Base-by-base conservation (phyloP, 2,888 invertebrate genomes). In the Cryptosula pallasiana region DNA sequence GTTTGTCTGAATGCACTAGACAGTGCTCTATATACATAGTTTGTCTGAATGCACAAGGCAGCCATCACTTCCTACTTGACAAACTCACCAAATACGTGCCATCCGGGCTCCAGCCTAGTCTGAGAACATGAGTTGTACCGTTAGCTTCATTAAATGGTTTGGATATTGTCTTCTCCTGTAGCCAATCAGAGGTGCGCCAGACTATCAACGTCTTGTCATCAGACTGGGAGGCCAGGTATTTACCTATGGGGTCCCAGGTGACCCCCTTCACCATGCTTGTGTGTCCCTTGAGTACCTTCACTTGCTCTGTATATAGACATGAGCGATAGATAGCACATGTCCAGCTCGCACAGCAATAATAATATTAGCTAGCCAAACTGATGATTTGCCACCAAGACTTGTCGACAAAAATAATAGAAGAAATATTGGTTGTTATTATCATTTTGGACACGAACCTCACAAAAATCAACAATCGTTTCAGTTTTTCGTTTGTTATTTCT, bases 191-290 rank as follows among this genome's bases (percentile, higher is more conserved):
- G 0, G 97, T 97, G 79, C 94, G 90, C 99, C 99, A 99, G 27
- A 99, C 91, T 80, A 93, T 88, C 29, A 99, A 86, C 23, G 93
- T 92, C 80, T 94, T 93, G 84, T 98, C 98, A 84, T 97, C 97
- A 0, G 95, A 94, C 79, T 98, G 97, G 45, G 95, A 94, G 0
- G 98, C 96, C 73, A 99, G 86, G 83, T 95, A 98, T 85, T 95
- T 95, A 0, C 98, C 98, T 69, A 95, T 92, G 0, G 99, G 99
- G 87, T 99, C 99, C 97, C 98, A 99, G 1, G 95, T 91, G 0
- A 99, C 92, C 5, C 99, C 99, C 87, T 98, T 97, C 1, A 98
- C 97, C 76, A 97, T 88, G 0, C 96, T 94, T 58, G 82, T 81
- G 77, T 99, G 98, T 0, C 95, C 96, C 79, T 90, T 92, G 13